Evolutionary conservation across 2,113 vertebrate species (phyloP), one percentile per base, ranked within the genome.

Genomic region (Suncus etruscus): DNA sequence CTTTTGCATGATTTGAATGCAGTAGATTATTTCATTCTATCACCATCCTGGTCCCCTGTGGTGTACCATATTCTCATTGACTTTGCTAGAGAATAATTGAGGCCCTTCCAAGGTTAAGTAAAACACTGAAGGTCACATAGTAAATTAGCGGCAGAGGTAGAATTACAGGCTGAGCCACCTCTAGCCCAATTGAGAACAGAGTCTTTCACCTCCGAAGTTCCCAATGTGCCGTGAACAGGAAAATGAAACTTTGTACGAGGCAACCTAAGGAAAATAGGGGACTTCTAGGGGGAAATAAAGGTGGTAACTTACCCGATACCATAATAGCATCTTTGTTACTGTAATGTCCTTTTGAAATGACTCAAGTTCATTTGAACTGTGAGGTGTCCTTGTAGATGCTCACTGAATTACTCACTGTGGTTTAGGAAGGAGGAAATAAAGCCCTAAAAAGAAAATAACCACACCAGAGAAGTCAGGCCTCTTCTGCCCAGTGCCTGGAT

Each of bases 11-110:
- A 61, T 61, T 61, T 61, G 58, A 61, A 61, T 22, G 58, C 18
- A 61, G 20, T 76, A 24, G 69, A 29, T 75, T 47, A 48, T 58
- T 66, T 54, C 82, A 61, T 69, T 50, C 90, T 90, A 83, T 95
- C 93, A 76, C 86, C 86, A 63, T 25, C n/a, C 68, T 50, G 16
- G 92, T 74, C 83, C 73, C 95, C 90, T 50, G 66, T 32, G 80
- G 93, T 74, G 80, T 51, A 83, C 69, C 1, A 1, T 69, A 80
- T 76, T 93, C 90, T 77, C 24, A 0, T 72, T 11, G 24, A 90
- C 65, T 93, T 94, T 94, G 91, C 94, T 78, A 65, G 93, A 91
- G 93, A 89, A 88, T 90, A 94, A 96, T 72, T 91, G 90, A 94
- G 69, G 63, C 69, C 92, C 51, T 91, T 92, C 11, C 15, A 22